phyloP scores from a whole-genome alignment of 2,797 vertebrate species.

The Cyclura pinguis region DNA sequence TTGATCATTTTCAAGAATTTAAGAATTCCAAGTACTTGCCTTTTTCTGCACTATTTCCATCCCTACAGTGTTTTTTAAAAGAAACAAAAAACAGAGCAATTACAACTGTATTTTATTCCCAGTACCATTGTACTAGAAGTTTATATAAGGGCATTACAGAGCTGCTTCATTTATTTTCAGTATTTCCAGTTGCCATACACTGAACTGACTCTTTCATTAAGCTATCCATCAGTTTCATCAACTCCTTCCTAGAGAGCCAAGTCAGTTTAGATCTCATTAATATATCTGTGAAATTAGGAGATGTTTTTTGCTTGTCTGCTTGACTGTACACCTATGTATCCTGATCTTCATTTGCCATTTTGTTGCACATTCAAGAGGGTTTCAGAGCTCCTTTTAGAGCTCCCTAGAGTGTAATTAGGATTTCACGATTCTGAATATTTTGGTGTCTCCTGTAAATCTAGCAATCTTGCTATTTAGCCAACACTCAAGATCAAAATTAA shows the following conservation, averaged over 20 bases:
- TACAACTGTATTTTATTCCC: no score
- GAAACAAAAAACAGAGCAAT: no score
- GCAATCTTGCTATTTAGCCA: neutral
- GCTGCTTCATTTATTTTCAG: no score
- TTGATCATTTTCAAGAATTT: no score
- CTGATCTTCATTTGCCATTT: neutral
- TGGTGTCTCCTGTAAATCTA: neutral
- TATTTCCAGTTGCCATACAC: neutral
- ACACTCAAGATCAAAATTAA: neutral
- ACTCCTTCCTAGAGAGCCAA: neutral
- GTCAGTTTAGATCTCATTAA: neutral
- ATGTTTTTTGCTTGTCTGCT: no score
- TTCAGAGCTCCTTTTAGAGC: neutral
- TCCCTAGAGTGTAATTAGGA: neutral
- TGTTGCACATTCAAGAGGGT: neutral
- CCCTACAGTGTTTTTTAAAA: no score
- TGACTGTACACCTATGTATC: no score
- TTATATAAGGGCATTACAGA: no score
- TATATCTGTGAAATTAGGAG: neutral
- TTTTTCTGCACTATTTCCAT: no score
- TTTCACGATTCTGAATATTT: neutral
- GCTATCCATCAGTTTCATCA: neutral
- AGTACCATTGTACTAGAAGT: no score
- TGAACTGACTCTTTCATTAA: no score
- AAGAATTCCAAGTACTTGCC: no score